Evolutionary conservation across 2,888 invertebrate species (phyloP).

Genomic region (Mythimna impura): DNA sequence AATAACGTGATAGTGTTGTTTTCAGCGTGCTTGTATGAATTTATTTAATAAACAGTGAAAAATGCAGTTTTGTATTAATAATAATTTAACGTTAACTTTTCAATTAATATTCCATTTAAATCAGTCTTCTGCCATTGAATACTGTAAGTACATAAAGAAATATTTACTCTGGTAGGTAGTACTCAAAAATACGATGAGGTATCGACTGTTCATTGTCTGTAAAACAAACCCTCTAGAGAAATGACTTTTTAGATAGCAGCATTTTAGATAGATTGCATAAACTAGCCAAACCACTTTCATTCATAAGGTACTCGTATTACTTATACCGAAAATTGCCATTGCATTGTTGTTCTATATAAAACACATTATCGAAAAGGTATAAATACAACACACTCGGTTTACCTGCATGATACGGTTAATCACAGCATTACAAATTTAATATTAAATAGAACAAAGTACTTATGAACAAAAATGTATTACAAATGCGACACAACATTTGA

Average conservation of each 20-base stretch:
- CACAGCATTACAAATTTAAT: slow-evolving; percentile 19
- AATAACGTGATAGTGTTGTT: slow-evolving; percentile 7
- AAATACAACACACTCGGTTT: slow-evolving; percentile 1
- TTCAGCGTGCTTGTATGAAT: background rate
- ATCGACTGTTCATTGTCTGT: background rate
- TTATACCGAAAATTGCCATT: background rate
- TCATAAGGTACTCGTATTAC: background rate
- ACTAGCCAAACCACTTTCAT: background rate
- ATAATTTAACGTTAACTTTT: slow-evolving; percentile 35
- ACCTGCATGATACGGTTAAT: slow-evolving; percentile 2
- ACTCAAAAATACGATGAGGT: background rate
- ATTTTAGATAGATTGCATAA: background rate
- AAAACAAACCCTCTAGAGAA: background rate
- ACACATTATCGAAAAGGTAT: slow-evolving; percentile 26
- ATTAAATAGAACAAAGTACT: background rate
- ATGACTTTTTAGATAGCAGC: too few relatives aligned
- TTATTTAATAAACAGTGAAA: too few relatives aligned
- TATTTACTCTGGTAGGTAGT: background rate
- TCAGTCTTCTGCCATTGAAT: slow-evolving; percentile 30
- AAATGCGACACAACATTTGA: background rate
- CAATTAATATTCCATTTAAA: slow-evolving; percentile 40
- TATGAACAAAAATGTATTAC: background rate
- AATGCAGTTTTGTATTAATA: slow-evolving; percentile 48
- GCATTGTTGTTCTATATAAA: slow-evolving; percentile 6
- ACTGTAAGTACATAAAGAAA: slow-evolving; percentile 24